Evolutionary conservation across 2,797 vertebrate genomes (phyloP), one percentile per base, ranked within the genome.

Genomic region (Propithecus deckenii): DNA sequence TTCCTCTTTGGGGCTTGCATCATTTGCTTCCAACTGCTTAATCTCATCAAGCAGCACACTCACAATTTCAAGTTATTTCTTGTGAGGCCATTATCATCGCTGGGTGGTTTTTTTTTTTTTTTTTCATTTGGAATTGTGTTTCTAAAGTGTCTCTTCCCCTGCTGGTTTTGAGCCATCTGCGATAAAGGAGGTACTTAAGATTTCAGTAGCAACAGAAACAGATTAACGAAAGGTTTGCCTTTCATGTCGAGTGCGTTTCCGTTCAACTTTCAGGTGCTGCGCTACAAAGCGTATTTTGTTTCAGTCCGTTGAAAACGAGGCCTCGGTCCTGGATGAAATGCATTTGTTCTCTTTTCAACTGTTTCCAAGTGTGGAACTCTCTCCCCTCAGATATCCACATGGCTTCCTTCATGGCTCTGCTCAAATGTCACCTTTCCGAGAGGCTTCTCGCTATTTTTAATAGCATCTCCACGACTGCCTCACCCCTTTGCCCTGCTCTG

Each of bases 271-370:
- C 91, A 79, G 92, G 86, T n/a, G 3, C 61, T 5, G 91, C 17
- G 10, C 97, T 80, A 81, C 94, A 97, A 97, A 97, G 96, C 76
- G 46, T 91, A 93, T 96, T 98, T 97, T 81, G 79, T 97, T 97
- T 97, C 94, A 93, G 91, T 89, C 7, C 4, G 89, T 95, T 69
- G 94, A 91, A 92, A 93, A 59, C 0, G 88, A 91, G 91, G 94
- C 92, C 52, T 7, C 5, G 22, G 94, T 78, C 13, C 78, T 11
- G 28, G 94, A 89, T 95, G 94, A 95, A 95, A 91, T 57, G 71
- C 74, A 30, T 48, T 71, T n/a, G 10, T 46, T 69, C 84, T 87
- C 65, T 92, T 96, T 96, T 93, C 89, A 92, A 59, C 96, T 81
- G 57, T 96, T 91, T 89, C 86, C 85, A 38, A 94, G 89, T 30